Evolutionary conservation across 1,140 invertebrate genomes (phyloP), one percentile per base, ranked within the genome.

Genomic region (Pachyrhynchus sulphureomaculatus): DNA sequence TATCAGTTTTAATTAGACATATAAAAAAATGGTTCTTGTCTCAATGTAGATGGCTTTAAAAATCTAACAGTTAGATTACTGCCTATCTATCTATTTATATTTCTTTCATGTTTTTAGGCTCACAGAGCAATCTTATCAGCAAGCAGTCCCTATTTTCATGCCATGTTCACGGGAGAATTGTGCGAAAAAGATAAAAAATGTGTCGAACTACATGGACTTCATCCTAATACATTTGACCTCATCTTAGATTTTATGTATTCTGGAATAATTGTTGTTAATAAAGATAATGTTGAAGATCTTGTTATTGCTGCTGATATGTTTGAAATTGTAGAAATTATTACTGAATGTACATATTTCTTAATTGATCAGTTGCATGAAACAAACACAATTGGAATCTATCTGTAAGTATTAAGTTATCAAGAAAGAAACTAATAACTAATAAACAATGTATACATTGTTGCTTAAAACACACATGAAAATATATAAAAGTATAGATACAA

Each of bases 121-220:
- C 96, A 98, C 77, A 82, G 91, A 66, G 90, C 92, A 3, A 88
- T 98, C 10, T 78, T 98, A 45, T 91, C 94, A 62, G 92, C 95
- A 2, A 90, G 88, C 51, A 94, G 95, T 79, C 91, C 92, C 52
- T 98, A 98, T 76, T 98, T 98, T 76, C 88, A 94, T 79, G 94
- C 93, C 48, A 96, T 97, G 94, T 97, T 97, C 68, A 90, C 88
- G 52, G 85, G 86, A 33, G 91, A 89, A 15, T 81, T 93, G 65
- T 79, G 88, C 49, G 95, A 96, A 76, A 89, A 89, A 68, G 84
- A 89, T 64, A 86, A 91, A 70, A 83, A 87, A 63, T 81, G 83
- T 36, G 86, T 95, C 12, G 84, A 90, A 68, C 79, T 95, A 47
- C 89, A 90, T 68, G 88, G 86, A 36, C 82, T 95, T 23, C 83